These are phyloP conservation scores for Pachyrhynchus sulphureomaculatus DNA, from an alignment of 1,140 invertebrate species.

Conservation along the genomic window DNA sequence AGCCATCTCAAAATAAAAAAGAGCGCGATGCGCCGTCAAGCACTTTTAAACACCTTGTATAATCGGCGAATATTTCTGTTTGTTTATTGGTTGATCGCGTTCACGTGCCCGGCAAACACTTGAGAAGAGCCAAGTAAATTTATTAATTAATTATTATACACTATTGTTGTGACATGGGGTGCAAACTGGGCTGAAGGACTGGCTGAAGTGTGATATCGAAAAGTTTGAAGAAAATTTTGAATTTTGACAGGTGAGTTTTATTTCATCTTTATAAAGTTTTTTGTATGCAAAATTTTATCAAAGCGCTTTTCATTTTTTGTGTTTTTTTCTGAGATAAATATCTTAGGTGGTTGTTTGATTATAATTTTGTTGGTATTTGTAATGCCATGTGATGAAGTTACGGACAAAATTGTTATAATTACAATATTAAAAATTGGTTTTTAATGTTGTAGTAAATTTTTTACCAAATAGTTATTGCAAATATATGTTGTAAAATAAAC, in stretches of 20 bases:
- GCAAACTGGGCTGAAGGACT: conserved; percentile 3
- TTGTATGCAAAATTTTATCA: too few relatives aligned
- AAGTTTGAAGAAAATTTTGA: not conserved
- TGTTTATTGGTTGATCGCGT: conserved; percentile 16
- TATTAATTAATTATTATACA: conserved; percentile 17
- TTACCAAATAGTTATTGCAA: too few relatives aligned
- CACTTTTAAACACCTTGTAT: conserved; percentile 15
- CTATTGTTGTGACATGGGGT: conserved; percentile 24
- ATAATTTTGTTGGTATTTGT: too few relatives aligned
- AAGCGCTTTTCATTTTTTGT: too few relatives aligned
- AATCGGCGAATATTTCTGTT: conserved; percentile 15
- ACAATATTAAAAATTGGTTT: too few relatives aligned
- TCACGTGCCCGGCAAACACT: conserved; percentile 18
- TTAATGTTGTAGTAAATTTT: too few relatives aligned
- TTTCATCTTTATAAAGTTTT: too few relatives aligned
- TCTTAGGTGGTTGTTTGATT: too few relatives aligned
- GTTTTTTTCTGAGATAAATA: too few relatives aligned
- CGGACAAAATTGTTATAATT: too few relatives aligned
- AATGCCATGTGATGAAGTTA: too few relatives aligned
- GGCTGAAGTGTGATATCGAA: not conserved
- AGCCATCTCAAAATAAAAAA: not conserved
- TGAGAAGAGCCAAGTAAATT: conserved; percentile 13
- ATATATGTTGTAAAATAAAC: too few relatives aligned
- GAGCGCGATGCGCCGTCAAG: not conserved
- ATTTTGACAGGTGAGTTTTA: not conserved